These are phyloP conservation scores for Dendrolimus kikuchii DNA, from an alignment of 1,140 invertebrate genomes.

Conservation along the genomic window DNA sequence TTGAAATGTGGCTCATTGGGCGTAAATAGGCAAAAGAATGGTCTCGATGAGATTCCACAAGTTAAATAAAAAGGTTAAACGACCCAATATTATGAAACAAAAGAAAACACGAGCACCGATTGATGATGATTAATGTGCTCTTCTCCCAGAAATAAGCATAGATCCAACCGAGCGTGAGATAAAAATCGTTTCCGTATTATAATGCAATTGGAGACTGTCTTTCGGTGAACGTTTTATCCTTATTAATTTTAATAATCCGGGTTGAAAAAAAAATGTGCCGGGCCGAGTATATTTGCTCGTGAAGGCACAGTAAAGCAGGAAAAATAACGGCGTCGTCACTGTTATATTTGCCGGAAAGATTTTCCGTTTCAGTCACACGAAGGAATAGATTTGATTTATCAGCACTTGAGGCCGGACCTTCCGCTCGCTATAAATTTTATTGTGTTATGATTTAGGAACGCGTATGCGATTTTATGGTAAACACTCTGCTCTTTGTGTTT, in stretches of 20 bases:
- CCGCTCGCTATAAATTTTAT: conserved; percentile 69
- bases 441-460: conserved; percentile 67
- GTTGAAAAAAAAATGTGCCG: conserved; percentile 12
- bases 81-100: conserved; percentile 15
- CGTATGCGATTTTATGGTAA: conserved; percentile 68
- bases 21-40: conserved; percentile 11
- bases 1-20: no score
- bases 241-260: conserved; percentile 4
- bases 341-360: conserved; percentile 58
- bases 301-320: conserved; percentile 26
- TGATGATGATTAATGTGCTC: conserved; percentile 14
- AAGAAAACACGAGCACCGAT: conserved; percentile 13
- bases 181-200: conserved; percentile 4
- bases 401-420: conserved; percentile 68
- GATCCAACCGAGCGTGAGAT: not conserved
- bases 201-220: not conserved
- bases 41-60: conserved; percentile 15
- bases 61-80: conserved; percentile 17
- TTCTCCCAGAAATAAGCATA: conserved; percentile 4
- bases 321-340: conserved; percentile 39
- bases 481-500: conserved; percentile 64
- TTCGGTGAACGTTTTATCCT: no score
- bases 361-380: conserved; percentile 56
- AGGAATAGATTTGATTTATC: conserved; percentile 68
- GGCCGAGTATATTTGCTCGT: conserved; percentile 7